These are phyloP conservation scores for Piprites chloris DNA, from an alignment of 2,113 vertebrate species.

Conservation along the genomic window DNA sequence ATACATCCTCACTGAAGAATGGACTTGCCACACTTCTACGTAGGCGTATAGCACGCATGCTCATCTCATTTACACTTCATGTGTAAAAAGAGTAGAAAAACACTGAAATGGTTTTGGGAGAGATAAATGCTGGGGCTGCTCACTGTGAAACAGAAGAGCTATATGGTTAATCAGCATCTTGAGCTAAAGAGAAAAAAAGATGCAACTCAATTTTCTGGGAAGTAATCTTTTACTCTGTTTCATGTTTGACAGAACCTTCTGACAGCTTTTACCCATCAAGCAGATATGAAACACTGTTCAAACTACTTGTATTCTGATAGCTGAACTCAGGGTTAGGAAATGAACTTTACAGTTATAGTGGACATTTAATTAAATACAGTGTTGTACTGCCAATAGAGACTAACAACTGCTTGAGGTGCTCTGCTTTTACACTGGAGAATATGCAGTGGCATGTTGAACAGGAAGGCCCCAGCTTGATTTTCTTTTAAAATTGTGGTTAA, in stretches of 20 bases:
- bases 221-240: conserved; percentile 11
- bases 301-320: conserved; percentile 15
- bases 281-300: conserved; percentile 19
- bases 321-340: background rate
- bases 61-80: background rate
- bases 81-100: background rate
- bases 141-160: background rate
- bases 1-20: background rate
- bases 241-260: conserved; percentile 23
- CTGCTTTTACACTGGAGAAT: background rate
- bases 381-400: background rate
- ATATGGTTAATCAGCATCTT: background rate
- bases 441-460: conserved; percentile 12
- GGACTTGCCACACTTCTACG: background rate
- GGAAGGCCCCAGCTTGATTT: conserved; percentile 28
- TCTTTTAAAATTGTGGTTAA: conserved; percentile 58
- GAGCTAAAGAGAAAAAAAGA: background rate
- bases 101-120: background rate
- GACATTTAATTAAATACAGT: conserved; percentile 24
- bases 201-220: background rate
- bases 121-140: background rate
- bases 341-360: background rate
- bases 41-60: rapidly evolving
- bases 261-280: conserved; percentile 22
- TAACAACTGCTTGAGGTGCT: background rate